These are phyloP conservation scores for Sorex maritimensis DNA, from an alignment of 2,797 vertebrate species.

Conservation along the genomic window DNA sequence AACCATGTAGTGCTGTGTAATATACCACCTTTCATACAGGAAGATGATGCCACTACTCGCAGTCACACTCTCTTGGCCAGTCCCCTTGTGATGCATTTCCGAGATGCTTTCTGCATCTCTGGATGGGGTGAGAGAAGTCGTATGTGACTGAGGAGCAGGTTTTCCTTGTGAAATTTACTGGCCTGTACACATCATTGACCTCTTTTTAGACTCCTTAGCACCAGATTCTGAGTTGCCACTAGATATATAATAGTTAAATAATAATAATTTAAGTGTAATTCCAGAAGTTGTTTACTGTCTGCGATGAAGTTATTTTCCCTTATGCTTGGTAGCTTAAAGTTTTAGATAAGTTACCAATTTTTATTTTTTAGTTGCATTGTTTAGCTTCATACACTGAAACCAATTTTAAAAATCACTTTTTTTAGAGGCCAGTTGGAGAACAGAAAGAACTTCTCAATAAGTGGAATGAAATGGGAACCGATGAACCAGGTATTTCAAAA, in stretches of 20 bases:
- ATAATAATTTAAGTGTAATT: constrained; percentile 65
- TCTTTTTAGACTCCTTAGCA: constrained; percentile 52
- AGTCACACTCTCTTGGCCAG: constrained; percentile 49
- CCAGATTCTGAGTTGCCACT: constrained; percentile 31
- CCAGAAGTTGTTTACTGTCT: constrained; percentile 8
- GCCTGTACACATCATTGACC: neutral
- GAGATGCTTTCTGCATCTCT: neutral
- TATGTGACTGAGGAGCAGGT: constrained; percentile 36
- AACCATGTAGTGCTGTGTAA: constrained; percentile 13
- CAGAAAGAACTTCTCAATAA: constrained; percentile 98
- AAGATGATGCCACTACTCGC: constrained; percentile 32
- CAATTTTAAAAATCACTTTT: constrained; percentile 74
- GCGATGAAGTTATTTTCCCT: constrained; percentile 70
- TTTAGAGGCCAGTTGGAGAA: constrained; percentile 94
- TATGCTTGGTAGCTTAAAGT: constrained; percentile 49
- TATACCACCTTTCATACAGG: constrained; percentile 32
- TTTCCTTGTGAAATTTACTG: constrained; percentile 53
- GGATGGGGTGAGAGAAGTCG: neutral
- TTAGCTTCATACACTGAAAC: constrained; percentile 75
- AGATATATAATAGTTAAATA: constrained; percentile 49
- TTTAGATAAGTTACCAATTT: constrained; percentile 68
- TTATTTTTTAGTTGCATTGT: constrained; percentile 68
- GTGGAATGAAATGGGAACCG: constrained; percentile 99
- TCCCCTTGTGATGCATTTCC: constrained; percentile 35
- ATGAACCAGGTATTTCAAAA: constrained; percentile 95